Conservation (phyloP, 2,888 invertebrate genomes). For the Temnothorax rugatulus region DNA sequence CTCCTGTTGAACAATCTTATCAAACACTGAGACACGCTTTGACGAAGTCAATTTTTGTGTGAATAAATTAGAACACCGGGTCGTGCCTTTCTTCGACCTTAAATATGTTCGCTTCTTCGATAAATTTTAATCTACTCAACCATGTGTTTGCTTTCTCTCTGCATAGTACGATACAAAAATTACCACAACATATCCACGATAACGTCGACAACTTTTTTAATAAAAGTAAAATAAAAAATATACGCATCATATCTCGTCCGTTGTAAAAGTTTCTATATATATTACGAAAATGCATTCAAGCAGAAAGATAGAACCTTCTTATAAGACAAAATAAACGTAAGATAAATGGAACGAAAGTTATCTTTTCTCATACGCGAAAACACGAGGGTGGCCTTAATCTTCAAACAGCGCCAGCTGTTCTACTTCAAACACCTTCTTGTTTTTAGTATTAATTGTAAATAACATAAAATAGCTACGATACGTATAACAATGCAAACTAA, state of each 20-base stretch:
- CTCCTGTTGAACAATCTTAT: background rate
- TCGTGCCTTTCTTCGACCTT: background rate
- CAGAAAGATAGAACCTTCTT: background rate
- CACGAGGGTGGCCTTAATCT: background rate
- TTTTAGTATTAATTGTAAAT: background rate
- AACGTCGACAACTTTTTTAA: constrained; percentile 29
- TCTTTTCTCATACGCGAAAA: constrained; percentile 20
- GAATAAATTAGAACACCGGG: background rate
- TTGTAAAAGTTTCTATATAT: constrained; percentile 5
- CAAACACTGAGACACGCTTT: background rate
- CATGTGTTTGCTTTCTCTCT: constrained; percentile 17
- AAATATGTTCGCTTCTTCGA: background rate
- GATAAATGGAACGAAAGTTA: constrained; percentile 21
- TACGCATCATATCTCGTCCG: constrained; percentile 2
- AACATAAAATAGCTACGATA: background rate
- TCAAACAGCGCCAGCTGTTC: background rate
- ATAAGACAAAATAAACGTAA: constrained; percentile 14
- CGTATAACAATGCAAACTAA: background rate
- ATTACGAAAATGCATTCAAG: constrained; percentile 25
- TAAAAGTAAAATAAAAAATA: constrained; percentile 40
- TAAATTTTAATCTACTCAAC: constrained; percentile 23
- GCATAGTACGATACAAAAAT: constrained; percentile 21
- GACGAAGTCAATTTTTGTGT: background rate
- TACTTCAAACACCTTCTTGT: background rate
- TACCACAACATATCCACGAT: background rate